Base-by-base conservation (phyloP, 2,797 vertebrate species). In the Artibeus lituratus region DNA sequence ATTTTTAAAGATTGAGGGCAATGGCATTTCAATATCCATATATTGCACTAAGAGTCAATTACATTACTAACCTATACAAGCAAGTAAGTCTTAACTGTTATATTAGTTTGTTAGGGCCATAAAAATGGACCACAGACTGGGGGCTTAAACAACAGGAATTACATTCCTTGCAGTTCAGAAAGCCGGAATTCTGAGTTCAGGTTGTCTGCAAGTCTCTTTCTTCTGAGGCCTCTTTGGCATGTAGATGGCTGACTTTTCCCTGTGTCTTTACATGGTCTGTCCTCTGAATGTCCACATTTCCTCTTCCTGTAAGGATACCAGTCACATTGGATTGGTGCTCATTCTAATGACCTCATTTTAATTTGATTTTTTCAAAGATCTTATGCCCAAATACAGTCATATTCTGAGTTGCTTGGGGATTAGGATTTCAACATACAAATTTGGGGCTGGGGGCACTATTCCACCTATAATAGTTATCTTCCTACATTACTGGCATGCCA, bases 331-430 rank as follows among this genome's bases (percentile, higher is more conserved):
- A 86, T 67, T 70, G 62, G 39, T 47, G 37, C 15, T 57, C 51
- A 92, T 11, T 21, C 42, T 78, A 93, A 77, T 85, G 55, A 83
- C 42, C 37, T 93, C 47, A 65, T 62, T 92, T 81, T 82, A 94
- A 70, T 18, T 82, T 85, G 90, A 86, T 91, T 86, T 90, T n/a
- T 87, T 94, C 76, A 77, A 89, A 89, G 76, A 81, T 14, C 69
- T 26, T 69, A 16, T 62, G 19, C 77, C 15, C 69, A 85, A 80
- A 85, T 53, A 44, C 18, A 91, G 37, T 83, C 62, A 67, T 35
- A 83, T 87, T 76, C 29, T 87, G n/a, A 82, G 21, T 42, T 89
- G 59, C 73, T 37, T 21, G n/a, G 80, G 32, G 11, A 8, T 73
- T 72, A 92, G 24, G 29, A 92, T 18, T 26, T 85, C 7, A 72